Conservation (phyloP, 1,140 invertebrate genomes). For the Geopemphigus sp. region DNA sequence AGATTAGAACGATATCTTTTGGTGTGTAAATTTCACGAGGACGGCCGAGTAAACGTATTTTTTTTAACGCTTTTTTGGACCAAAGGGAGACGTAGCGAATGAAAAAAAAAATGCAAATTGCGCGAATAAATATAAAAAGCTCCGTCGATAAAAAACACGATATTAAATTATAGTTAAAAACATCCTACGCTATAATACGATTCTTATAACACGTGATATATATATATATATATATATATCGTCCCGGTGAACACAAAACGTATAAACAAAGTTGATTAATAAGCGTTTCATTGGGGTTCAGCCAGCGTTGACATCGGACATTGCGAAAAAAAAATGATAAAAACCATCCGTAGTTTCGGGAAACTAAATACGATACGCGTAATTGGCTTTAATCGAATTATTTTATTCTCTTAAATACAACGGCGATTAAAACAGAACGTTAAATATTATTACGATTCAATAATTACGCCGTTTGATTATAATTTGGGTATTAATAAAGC, state of each 20-base stretch:
- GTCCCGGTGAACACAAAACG: not conserved
- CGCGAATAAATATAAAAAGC: not conserved
- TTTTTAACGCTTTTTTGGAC: no score
- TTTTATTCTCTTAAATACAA: no score
- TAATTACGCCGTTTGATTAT: no score
- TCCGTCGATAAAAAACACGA: slow-evolving; percentile 1
- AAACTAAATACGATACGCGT: no score
- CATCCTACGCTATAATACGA: not conserved
- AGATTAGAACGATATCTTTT: not conserved
- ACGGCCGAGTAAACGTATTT: not conserved
- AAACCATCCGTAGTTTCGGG: not conserved
- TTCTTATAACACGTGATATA: slow-evolving; percentile 13
- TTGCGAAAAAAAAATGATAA: not conserved
- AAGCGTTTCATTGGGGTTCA: not conserved
- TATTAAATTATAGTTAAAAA: slow-evolving; percentile 20
- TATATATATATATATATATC: no score
- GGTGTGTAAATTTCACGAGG: not conserved
- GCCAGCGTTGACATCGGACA: not conserved
- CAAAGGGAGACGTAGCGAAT: no score
- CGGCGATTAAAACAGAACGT: no score
- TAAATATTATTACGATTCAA: no score
- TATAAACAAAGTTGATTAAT: slow-evolving; percentile 27
- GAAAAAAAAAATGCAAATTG: not conserved
- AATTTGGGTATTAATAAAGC: no score
- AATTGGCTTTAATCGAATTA: no score